Conservation (phyloP, 2,113 vertebrate species). For the Serinus canaria region DNA sequence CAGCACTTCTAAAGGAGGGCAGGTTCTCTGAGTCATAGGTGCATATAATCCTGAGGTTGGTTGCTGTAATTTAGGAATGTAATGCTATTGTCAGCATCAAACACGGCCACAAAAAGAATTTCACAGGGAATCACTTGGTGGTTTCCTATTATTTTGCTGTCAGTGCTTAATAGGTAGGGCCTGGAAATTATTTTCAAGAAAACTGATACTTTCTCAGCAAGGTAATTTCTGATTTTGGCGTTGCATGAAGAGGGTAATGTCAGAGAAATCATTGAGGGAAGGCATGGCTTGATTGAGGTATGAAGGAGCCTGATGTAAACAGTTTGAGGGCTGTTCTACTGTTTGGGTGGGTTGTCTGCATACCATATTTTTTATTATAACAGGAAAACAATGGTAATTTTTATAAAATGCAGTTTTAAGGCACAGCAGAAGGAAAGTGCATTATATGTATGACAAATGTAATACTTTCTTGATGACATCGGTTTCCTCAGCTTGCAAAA, state of each 20-base stretch:
- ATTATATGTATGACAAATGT: neutral
- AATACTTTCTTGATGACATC: neutral
- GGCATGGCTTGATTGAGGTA: neutral
- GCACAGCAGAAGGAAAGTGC: neutral
- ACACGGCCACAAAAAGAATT: neutral
- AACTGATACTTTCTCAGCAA: neutral
- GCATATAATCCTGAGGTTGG: neutral
- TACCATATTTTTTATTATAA: neutral
- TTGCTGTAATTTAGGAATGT: neutral
- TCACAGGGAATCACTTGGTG: neutral
- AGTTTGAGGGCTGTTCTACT: neutral
- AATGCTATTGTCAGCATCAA: neutral
- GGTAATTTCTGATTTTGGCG: neutral
- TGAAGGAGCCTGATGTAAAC: neutral
- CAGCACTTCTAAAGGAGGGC: neutral
- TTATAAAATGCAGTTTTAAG: neutral
- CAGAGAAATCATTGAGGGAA: neutral
- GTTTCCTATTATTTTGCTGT: conserved; percentile 13
- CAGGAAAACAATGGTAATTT: neutral
- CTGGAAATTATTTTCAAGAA: neutral
- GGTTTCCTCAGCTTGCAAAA: neutral
- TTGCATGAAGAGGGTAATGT: neutral
- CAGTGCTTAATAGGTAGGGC: neutral
- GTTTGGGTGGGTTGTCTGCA: neutral
- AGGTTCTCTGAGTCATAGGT: neutral